phyloP scores from a whole-genome alignment of 2,113 vertebrate species.

The Ctenomys sociabilis region DNA sequence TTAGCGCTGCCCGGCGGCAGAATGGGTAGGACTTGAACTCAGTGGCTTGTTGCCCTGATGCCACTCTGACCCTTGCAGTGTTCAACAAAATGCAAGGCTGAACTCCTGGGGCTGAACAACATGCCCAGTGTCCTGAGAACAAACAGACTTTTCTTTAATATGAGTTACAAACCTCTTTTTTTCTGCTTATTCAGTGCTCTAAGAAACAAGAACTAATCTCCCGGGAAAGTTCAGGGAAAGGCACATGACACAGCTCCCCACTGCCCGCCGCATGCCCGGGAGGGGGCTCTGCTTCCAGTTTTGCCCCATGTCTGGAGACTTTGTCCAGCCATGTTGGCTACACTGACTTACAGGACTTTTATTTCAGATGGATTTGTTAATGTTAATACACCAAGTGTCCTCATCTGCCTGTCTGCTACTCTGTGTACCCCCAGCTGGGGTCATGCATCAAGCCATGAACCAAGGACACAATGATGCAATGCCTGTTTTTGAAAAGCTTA shows the following conservation, averaged over 20 bases:
- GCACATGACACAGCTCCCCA: neutral
- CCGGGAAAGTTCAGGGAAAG: constrained; percentile 65
- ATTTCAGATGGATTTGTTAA: neutral
- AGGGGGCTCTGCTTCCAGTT: neutral
- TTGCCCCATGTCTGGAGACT: neutral
- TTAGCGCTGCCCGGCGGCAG: constrained; percentile 30
- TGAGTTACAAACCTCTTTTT: constrained; percentile 62
- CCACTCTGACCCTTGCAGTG: constrained; percentile 53
- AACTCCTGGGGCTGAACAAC: constrained; percentile 60
- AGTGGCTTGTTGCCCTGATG: constrained; percentile 38
- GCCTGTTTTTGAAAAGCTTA: constrained; percentile 41
- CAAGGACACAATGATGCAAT: neutral
- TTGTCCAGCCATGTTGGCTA: neutral
- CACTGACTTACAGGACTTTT: neutral
- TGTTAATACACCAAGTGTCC: too few species aligned
- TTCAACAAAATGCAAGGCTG: constrained; percentile 54
- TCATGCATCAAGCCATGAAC: neutral
- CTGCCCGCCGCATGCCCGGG: neutral
- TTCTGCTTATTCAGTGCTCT: constrained; percentile 57
- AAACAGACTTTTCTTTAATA: constrained; percentile 67
- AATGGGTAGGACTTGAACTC: neutral
- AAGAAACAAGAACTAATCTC: constrained; percentile 64
- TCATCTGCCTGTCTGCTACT: neutral
- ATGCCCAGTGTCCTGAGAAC: constrained; percentile 65
- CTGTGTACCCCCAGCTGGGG: neutral